A percentile compares a stretch with the other conserved stretches of the same genome.
phyloP scores from a whole-genome alignment of 2,888 invertebrate species.

The Drosophila mulleri region DNA sequence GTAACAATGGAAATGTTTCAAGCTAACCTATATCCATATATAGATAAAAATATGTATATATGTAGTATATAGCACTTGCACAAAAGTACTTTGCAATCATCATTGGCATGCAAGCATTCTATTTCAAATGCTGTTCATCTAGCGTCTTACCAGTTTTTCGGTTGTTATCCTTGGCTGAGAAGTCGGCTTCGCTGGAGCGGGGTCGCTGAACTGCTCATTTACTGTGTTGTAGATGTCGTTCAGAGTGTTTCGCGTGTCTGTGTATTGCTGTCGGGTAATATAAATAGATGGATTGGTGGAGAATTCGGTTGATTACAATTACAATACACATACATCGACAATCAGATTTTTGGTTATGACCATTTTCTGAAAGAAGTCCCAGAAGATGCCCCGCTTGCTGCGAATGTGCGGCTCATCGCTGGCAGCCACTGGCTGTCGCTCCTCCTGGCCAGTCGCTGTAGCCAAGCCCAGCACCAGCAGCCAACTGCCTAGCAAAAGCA shows the following conservation, averaged over 20 bases:
- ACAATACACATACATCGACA: slow-evolving; percentile 81
- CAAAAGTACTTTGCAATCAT: background rate
- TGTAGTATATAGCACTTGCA: background rate
- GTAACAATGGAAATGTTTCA: too few species aligned
- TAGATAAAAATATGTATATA: too few species aligned
- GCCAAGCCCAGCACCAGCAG: slow-evolving; percentile 33
- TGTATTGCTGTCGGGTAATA: slow-evolving; percentile 81
- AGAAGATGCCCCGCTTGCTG: slow-evolving; percentile 78
- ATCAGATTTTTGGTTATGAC: slow-evolving; percentile 81
- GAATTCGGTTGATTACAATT: background rate
- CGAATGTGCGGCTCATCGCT: slow-evolving; percentile 62
- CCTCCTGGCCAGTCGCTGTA: background rate
- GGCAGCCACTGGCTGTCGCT: background rate
- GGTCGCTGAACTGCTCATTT: slow-evolving; percentile 83
- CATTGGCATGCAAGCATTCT: background rate
- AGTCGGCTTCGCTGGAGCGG: slow-evolving; percentile 77
- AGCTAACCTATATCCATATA: too few species aligned
- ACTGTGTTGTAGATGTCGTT: slow-evolving; percentile 82
- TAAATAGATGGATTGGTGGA: background rate
- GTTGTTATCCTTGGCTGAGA: slow-evolving; percentile 61
- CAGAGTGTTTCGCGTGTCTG: slow-evolving; percentile 82
- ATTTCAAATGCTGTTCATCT: background rate
- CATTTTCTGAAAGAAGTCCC: slow-evolving; percentile 83
- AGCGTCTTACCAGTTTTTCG: slow-evolving; percentile 61
- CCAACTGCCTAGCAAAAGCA: slow-evolving; percentile 29